These are phyloP conservation scores for Brachionus sp. DNA, from an alignment of 1,140 invertebrate genomes.

Conservation along the genomic window DNA sequence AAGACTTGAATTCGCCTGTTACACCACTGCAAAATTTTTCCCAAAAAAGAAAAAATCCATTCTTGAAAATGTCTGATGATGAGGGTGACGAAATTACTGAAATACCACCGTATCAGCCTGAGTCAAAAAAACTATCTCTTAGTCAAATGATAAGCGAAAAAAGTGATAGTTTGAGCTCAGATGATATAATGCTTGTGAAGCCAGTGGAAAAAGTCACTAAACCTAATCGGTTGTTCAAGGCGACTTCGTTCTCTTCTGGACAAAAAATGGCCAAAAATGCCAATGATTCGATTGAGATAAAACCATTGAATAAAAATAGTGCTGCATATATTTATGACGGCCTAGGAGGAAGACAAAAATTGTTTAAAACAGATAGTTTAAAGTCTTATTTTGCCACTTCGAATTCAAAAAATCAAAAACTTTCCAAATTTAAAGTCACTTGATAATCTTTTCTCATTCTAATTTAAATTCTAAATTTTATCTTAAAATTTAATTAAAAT, in stretches of 20 bases:
- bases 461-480: no score
- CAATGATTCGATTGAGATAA: slow-evolving; percentile 26
- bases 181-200: slow-evolving; percentile 30
- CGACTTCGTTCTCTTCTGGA: neutral
- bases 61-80: neutral
- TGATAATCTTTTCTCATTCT: no score
- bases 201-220: slow-evolving; percentile 27
- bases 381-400: slow-evolving; percentile 10
- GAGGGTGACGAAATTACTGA: slow-evolving; percentile 2
- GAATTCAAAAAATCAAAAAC: neutral
- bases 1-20: neutral
- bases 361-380: slow-evolving; percentile 9
- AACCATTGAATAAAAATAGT: neutral
- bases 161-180: neutral
- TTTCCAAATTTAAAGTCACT: slow-evolving; percentile 38
- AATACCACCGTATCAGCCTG: neutral
- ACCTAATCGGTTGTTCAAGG: neutral
- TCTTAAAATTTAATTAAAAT: no score
- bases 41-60: slow-evolving; percentile 3
- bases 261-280: neutral
- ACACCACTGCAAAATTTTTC: neutral
- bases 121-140: neutral
- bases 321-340: slow-evolving; percentile 18
- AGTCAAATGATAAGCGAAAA: neutral
- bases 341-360: slow-evolving; percentile 37